These are phyloP conservation scores for Pararge aegeria DNA, from an alignment of 1,140 invertebrate species.

Conservation along the genomic window DNA sequence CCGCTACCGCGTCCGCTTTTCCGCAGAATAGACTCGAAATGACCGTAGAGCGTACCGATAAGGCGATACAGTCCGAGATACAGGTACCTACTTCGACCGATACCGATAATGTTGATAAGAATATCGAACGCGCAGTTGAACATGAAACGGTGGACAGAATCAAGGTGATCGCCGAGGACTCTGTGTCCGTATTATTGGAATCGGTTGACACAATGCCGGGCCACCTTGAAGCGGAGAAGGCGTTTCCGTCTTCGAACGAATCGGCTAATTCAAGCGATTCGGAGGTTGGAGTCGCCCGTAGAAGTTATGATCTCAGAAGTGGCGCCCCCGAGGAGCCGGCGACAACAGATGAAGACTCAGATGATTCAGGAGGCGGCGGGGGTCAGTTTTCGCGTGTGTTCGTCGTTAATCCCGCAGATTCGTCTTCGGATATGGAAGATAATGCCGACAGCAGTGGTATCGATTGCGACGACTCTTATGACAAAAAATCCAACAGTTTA, in stretches of 20 bases:
- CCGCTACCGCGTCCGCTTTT: slow-evolving; percentile 61
- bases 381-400: slow-evolving; percentile 87
- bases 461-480: slow-evolving; percentile 73
- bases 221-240: slow-evolving; percentile 80
- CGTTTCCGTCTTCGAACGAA: slow-evolving; percentile 77
- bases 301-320: slow-evolving; percentile 78
- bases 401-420: slow-evolving; percentile 85
- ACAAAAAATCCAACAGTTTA: slow-evolving; percentile 68
- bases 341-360: slow-evolving; percentile 83
- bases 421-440: slow-evolving; percentile 83
- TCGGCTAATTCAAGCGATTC: slow-evolving; percentile 77
- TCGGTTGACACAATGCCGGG: slow-evolving; percentile 65
- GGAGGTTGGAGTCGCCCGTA: slow-evolving; percentile 64
- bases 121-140: slow-evolving; percentile 56
- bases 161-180: slow-evolving; percentile 65
- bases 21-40: slow-evolving; percentile 64
- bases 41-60: slow-evolving; percentile 66
- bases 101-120: slow-evolving; percentile 70
- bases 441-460: slow-evolving; percentile 76
- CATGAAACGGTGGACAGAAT: slow-evolving; percentile 58
- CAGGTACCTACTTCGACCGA: slow-evolving; percentile 46
- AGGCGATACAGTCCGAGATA: slow-evolving; percentile 69
- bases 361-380: slow-evolving; percentile 83
- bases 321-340: slow-evolving; percentile 69
- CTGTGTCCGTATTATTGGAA: slow-evolving; percentile 52